Conservation (phyloP, 2,888 invertebrate genomes). For the Hoplodrina blanda region DNA sequence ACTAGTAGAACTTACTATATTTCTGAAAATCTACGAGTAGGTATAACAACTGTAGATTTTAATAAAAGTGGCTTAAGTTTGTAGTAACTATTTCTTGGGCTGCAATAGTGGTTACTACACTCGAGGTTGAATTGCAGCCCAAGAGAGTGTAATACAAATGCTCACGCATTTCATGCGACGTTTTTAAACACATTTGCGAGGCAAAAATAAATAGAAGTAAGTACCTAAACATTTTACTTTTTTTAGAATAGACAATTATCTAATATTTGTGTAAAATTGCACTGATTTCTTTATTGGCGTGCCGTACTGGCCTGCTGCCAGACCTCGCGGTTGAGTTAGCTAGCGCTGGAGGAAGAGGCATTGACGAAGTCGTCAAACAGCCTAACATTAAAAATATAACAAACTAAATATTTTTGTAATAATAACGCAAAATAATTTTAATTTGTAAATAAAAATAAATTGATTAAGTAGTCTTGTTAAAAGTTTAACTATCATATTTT, state of each 20-base stretch:
- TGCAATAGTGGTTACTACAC: too few species aligned
- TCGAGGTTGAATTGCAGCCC: too few species aligned
- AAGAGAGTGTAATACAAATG: too few species aligned
- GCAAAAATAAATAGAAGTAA: too few species aligned
- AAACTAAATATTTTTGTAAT: neutral
- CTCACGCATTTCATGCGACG: too few species aligned
- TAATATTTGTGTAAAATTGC: neutral
- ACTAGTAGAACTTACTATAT: conserved; percentile 10
- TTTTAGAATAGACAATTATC: neutral
- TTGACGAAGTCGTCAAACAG: neutral
- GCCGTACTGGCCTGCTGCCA: too few species aligned
- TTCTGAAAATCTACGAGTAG: conserved; percentile 15
- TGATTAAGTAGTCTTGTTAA: neutral
- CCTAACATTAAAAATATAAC: neutral
- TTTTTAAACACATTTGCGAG: too few species aligned
- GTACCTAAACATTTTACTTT: too few species aligned
- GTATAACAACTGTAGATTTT: neutral
- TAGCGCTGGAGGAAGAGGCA: neutral
- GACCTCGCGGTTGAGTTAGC: too few species aligned
- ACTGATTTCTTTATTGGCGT: neutral
- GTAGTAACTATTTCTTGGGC: too few species aligned
- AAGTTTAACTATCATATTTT: neutral
- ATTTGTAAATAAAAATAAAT: neutral
- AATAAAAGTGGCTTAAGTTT: too few species aligned
- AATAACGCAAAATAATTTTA: neutral